Evolutionary conservation across 1,140 invertebrate genomes (phyloP).

Genomic region (Zaprionus taronus): DNA sequence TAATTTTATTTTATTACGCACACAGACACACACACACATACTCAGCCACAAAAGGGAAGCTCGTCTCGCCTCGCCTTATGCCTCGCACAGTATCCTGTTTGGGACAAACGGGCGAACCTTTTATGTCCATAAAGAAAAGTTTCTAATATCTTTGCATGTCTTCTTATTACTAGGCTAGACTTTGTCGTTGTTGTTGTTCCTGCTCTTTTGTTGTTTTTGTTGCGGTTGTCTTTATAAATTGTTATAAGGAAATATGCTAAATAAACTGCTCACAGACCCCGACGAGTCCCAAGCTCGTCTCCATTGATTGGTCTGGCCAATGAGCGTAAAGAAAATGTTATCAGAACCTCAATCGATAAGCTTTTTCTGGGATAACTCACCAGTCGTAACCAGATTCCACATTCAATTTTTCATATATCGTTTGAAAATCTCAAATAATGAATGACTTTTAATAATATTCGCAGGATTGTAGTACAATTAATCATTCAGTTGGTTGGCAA

Average conservation of each 20-base stretch:
- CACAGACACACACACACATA: not conserved
- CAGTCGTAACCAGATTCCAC: not conserved
- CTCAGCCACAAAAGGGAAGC: constrained; percentile 18
- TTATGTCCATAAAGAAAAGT: constrained; percentile 62
- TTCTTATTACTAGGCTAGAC: constrained; percentile 25
- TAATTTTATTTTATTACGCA: constrained; percentile 74
- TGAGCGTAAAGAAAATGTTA: constrained; percentile 1
- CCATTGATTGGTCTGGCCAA: not conserved
- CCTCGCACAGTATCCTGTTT: constrained; percentile 15
- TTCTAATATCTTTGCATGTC: constrained; percentile 59
- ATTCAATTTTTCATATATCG: not conserved
- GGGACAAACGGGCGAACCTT: constrained; percentile 44
- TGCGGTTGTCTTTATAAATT: constrained; percentile 53
- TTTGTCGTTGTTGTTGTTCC: constrained; percentile 8
- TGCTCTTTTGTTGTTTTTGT: constrained; percentile 3
- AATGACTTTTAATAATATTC: not conserved
- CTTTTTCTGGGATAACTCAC: not conserved
- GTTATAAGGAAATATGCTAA: constrained; percentile 56
- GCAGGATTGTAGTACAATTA: not conserved
- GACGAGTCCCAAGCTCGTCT: not conserved
- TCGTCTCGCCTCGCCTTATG: constrained; percentile 9
- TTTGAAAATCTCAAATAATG: not conserved
- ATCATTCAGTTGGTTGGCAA: constrained; percentile 16
- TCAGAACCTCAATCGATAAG: not conserved
- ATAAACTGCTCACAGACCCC: constrained; percentile 44